These are phyloP conservation scores for Eupeodes latifasciatus DNA, from an alignment of 2,888 invertebrate species.

Conservation along the genomic window DNA sequence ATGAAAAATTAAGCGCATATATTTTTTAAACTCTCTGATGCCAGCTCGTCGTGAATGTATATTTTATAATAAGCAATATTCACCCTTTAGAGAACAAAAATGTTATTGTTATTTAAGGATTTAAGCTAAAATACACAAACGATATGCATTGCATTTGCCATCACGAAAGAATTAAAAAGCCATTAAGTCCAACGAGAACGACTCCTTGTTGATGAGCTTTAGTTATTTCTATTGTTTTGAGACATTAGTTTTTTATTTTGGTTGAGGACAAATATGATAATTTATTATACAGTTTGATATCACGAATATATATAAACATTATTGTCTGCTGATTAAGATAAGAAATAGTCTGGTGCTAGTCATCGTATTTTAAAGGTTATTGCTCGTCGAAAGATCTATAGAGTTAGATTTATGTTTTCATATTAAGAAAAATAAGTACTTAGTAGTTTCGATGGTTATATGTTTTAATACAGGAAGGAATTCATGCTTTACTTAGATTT, in stretches of 20 bases:
- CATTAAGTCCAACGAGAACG: constrained; percentile 14
- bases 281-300: not conserved
- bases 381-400: not conserved
- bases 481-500: too few species aligned
- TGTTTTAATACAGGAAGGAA: too few species aligned
- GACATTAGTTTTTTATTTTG: not conserved
- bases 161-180: constrained; percentile 18
- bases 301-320: too few species aligned
- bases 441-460: too few species aligned
- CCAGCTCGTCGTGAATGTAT: not conserved
- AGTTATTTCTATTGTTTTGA: not conserved
- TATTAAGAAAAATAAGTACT: too few species aligned
- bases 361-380: not conserved
- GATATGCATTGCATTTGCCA: too few species aligned
- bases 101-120: not conserved
- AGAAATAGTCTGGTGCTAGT: not conserved
- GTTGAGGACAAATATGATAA: not conserved
- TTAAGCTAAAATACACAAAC: not conserved
- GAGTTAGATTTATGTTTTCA: too few species aligned
- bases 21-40: not conserved
- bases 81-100: too few species aligned
- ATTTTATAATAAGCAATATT: not conserved
- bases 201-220: constrained; percentile 2
- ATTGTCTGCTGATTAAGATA: not conserved
- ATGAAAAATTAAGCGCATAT: constrained; percentile 36